A percentile compares a stretch with the other conserved stretches of the same genome.
Conservation (phyloP, 1,140 invertebrate species). For the Monochamus saltuarius region DNA sequence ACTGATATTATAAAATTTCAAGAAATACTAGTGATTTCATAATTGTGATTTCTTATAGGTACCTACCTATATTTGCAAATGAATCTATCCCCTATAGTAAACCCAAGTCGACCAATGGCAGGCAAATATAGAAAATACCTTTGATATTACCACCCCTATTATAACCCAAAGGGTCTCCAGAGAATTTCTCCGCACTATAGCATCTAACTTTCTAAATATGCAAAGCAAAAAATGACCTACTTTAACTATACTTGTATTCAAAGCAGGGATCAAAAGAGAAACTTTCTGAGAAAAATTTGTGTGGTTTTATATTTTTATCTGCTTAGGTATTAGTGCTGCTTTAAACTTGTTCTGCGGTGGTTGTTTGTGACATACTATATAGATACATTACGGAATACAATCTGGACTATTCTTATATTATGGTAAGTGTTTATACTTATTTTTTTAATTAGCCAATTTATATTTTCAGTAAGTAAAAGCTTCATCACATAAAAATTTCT, state of each 20-base stretch:
- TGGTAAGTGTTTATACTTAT: no score
- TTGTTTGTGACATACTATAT: no score
- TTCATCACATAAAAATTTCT: no score
- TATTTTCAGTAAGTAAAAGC: no score
- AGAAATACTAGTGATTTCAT: no score
- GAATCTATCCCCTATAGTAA: not conserved
- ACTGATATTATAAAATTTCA: no score
- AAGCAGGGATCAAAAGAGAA: slow-evolving; percentile 21
- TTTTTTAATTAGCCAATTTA: no score
- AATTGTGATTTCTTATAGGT: no score
- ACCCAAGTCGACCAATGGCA: not conserved
- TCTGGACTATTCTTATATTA: no score
- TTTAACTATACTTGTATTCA: slow-evolving; percentile 19
- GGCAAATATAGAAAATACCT: not conserved
- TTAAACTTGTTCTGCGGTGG: no score
- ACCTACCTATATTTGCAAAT: no score
- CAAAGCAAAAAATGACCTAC: slow-evolving; percentile 44
- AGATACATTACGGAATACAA: no score
- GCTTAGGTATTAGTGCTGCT: not conserved
- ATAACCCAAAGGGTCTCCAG: not conserved
- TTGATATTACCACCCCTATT: not conserved
- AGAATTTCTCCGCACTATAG: not conserved
- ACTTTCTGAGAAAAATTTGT: slow-evolving; percentile 34
- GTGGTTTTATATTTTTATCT: slow-evolving; percentile 28
- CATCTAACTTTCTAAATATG: slow-evolving; percentile 38